Evolutionary conservation across 2,888 invertebrate genomes (phyloP), one percentile per base, ranked within the genome.

Genomic region (Agonopterix alstromeriana): DNA sequence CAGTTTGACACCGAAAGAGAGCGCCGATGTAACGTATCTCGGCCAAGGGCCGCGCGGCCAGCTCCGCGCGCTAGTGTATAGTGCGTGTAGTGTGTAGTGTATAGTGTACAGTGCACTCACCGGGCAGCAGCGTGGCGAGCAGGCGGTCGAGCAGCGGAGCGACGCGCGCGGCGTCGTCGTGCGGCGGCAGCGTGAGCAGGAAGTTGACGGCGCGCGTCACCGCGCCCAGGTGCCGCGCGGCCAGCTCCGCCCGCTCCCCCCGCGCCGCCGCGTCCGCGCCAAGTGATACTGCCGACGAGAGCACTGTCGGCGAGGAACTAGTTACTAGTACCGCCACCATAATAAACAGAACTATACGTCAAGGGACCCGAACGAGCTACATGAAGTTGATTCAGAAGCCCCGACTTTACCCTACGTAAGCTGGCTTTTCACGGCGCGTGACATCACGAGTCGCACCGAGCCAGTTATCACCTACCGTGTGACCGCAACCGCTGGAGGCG

Each of bases 151-250:
- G 73, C 14, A 91, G 70, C 49, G 51, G 58, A 49, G 82, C 84
- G 57, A 83, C 80, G 47, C 58, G 62, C 70, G 67, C 69, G 45
- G 64, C 58, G 46, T 57, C 56, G 51, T 55, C 60, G 57, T 46
- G 43, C 36, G 70, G 65, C 47, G 67, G 57, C 36, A 58, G 67
- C 52, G 77, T 36, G 36, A 68, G 60, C 54, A 92, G 72, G 67
- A 91, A 91, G 54, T 79, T 72, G 0, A 90, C 89, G 1, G 90
- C 90, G 52, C 90, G 90, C 43, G 77, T 60, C 42, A 90, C 75
- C 5, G 89, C 66, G 12, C 75, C 70, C 43, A 85, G 79, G 57
- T 91, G 91, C 8, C 92, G 83, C 58, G 92, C 90, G 43, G 82
- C 82, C 43, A 90, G 67, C 70, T 91, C 91, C 14, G 71, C 71